Evolutionary conservation across 2,113 vertebrate species (phyloP).

Genomic region (Trogon melanurus): DNA sequence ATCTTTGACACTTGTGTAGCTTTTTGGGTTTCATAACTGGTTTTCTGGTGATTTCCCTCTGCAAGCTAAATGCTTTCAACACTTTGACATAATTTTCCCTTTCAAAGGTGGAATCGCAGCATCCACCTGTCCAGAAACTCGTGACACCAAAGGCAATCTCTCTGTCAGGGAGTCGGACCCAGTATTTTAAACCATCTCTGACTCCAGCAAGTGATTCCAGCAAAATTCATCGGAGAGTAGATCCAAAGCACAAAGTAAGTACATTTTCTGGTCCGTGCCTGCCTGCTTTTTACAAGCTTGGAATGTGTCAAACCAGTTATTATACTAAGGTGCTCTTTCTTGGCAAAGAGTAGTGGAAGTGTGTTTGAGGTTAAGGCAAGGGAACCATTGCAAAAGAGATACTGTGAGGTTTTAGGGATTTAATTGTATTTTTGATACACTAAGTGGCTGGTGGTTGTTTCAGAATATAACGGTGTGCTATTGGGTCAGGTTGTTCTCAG

Average conservation of each 20-base stretch:
- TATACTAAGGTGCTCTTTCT: not conserved
- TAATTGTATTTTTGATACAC: not conserved
- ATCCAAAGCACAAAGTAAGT: conserved; percentile 77
- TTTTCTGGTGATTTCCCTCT: not conserved
- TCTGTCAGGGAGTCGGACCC: conserved; percentile 78
- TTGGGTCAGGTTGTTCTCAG: not conserved
- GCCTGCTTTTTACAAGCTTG: not conserved
- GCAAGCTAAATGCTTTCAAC: not conserved
- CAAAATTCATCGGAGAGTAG: conserved; percentile 77
- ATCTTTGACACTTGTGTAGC: not conserved
- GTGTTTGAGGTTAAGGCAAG: not conserved
- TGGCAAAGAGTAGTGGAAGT: not conserved
- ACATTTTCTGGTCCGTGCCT: not conserved
- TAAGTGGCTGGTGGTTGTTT: not conserved
- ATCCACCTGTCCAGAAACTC: conserved; percentile 90
- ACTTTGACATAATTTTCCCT: not conserved
- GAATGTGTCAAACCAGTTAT: not conserved
- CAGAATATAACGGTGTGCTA: not conserved
- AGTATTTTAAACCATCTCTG: conserved; percentile 91
- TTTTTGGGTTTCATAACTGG: not conserved
- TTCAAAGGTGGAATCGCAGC: conserved; percentile 82
- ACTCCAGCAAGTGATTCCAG: conserved; percentile 79
- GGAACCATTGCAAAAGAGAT: not conserved
- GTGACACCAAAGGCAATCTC: conserved; percentile 82
- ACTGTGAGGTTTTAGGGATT: not conserved